These are phyloP conservation scores for Sclerurus mexicanus DNA, from an alignment of 2,113 vertebrate genomes.

Conservation along the genomic window DNA sequence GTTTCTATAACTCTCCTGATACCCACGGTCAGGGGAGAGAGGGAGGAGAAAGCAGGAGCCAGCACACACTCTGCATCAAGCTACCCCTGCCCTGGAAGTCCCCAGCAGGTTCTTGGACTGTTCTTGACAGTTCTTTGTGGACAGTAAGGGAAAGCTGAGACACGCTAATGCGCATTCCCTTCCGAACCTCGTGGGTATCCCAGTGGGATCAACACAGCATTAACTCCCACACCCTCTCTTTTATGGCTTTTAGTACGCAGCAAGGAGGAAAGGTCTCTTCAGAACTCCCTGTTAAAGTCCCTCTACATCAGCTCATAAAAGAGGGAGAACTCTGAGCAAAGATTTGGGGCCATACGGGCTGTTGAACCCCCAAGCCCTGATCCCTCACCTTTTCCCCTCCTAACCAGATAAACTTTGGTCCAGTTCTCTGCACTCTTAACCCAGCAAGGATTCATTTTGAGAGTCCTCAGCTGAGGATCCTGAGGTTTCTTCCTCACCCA, in stretches of 20 bases:
- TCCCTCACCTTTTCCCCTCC: not conserved
- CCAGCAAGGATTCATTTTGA: not conserved
- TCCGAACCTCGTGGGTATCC: not conserved
- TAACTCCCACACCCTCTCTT: not conserved
- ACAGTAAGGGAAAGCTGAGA: not conserved
- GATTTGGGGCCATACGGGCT: accelerated
- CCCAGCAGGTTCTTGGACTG: not conserved
- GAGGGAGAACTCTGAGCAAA: not conserved
- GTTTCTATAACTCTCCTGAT: not conserved
- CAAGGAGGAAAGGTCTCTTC: not conserved
- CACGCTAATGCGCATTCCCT: not conserved
- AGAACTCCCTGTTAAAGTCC: not conserved
- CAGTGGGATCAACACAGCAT: not conserved
- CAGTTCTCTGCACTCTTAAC: not conserved
- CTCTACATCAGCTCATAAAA: not conserved
- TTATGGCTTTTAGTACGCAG: not conserved
- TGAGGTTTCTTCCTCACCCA: not conserved
- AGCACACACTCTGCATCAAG: not conserved
- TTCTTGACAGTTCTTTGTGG: not conserved
- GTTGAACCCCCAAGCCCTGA: not conserved
- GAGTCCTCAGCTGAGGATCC: not conserved
- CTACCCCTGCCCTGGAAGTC: not conserved
- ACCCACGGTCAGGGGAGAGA: not conserved
- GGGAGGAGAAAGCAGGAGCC: not conserved
- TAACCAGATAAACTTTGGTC: not conserved